phyloP scores from a whole-genome alignment of 2,888 invertebrate genomes.

The Plebejus argus region DNA sequence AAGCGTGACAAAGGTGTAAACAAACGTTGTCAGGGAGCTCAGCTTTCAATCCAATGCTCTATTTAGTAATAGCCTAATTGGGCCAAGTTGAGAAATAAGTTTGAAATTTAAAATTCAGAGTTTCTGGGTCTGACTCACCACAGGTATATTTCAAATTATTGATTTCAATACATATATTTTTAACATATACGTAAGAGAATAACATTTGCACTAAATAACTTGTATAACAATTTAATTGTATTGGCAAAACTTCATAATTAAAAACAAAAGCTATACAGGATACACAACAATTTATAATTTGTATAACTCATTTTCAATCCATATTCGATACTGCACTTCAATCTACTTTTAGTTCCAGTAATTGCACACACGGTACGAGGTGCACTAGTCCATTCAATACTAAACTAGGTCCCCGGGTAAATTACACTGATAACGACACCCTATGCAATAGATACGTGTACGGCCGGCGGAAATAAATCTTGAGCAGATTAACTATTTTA shows the following conservation, averaged over 20 bases:
- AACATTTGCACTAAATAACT: background rate
- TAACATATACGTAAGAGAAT: too few species aligned
- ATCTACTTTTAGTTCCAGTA: background rate
- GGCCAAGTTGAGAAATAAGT: too few species aligned
- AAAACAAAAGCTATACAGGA: background rate
- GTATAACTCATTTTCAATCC: background rate
- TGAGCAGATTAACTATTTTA: background rate
- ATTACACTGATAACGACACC: conserved; percentile 15
- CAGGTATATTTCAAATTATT: too few species aligned
- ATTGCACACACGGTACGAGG: background rate
- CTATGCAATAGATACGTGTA: conserved; percentile 8
- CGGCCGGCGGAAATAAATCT: background rate
- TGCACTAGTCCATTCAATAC: conserved; percentile 7
- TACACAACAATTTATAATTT: background rate
- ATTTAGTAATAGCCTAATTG: conserved; percentile 5
- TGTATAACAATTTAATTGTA: background rate
- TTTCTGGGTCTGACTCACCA: background rate
- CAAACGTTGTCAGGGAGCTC: conserved; percentile 34
- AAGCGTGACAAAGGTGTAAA: conserved; percentile 50
- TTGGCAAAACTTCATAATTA: background rate
- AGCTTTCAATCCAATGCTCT: background rate
- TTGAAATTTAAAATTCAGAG: background rate
- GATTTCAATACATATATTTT: too few species aligned
- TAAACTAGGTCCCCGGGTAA: background rate
- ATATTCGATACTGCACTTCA: background rate